A percentile compares a stretch with the other conserved stretches of the same genome.
phyloP scores from a whole-genome alignment of 35 echinoderm and acorn worm genomes.

The Ophiothrix spiculata region DNA sequence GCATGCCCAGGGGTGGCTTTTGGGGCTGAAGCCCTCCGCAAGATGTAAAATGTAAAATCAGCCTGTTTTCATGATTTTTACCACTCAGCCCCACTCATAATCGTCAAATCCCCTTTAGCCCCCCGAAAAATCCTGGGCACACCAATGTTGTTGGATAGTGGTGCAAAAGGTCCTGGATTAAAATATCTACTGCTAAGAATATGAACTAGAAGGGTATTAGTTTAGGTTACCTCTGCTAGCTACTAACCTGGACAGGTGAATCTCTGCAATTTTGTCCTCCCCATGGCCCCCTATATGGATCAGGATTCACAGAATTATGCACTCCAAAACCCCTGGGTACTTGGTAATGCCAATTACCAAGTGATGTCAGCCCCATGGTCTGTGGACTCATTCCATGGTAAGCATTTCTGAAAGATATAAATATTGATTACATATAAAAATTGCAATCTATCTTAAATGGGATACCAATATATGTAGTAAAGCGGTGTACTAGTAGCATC shows the following conservation, averaged over 20 bases:
- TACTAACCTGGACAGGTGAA: conserved; percentile 82
- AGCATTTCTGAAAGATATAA: conserved; percentile 72
- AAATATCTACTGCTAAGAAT: too few species aligned
- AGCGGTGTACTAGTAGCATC: too few species aligned
- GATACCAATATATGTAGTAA: too few species aligned
- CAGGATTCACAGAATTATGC: conserved; percentile 75
- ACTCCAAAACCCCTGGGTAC: conserved; percentile 72
- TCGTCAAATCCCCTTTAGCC: background rate
- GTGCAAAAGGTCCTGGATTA: too few species aligned
- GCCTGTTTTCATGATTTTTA: background rate
- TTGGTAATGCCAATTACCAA: conserved; percentile 77
- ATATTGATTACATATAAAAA: background rate
- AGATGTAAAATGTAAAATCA: background rate
- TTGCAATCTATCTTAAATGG: too few species aligned
- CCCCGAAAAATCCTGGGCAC: background rate
- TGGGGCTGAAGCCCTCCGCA: too few species aligned
- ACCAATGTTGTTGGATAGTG: too few species aligned
- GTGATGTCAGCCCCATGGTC: conserved; percentile 71
- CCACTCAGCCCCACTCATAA: background rate
- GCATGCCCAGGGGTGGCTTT: too few species aligned
- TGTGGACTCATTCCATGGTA: conserved; percentile 95
- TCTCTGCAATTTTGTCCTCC: conserved; percentile 90
- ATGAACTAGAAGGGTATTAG: too few species aligned
- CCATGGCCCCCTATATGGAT: conserved; percentile 91
- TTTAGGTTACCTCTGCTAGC: background rate